Evolutionary conservation across 2,888 invertebrate genomes (phyloP).

Genomic region (Campaea margaritaria): DNA sequence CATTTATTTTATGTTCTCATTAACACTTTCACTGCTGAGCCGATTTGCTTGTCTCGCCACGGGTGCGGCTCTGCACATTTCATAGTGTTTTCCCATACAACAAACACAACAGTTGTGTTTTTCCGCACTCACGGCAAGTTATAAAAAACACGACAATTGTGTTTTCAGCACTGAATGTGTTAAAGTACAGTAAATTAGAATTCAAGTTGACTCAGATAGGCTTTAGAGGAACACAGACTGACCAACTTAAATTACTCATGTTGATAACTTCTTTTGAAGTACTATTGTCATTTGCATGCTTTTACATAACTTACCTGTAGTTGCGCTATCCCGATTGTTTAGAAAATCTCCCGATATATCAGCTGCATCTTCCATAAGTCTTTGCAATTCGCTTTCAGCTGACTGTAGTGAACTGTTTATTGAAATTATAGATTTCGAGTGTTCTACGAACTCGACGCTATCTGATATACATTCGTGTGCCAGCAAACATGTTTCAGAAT

Average conservation of each 20-base stretch:
- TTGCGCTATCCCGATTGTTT: conserved; percentile 52
- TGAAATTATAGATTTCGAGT: conserved; percentile 59
- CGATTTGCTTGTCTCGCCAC: too few relatives aligned
- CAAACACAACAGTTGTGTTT: too few relatives aligned
- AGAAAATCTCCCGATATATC: conserved; percentile 42
- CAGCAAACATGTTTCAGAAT: conserved; percentile 75
- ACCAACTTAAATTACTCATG: too few relatives aligned
- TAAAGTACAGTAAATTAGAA: conserved; percentile 15
- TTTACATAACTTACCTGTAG: conserved; percentile 39
- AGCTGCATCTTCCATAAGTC: conserved; percentile 41
- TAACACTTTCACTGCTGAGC: too few relatives aligned
- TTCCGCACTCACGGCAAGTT: too few relatives aligned
- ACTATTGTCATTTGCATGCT: background rate
- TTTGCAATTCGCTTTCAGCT: conserved; percentile 37
- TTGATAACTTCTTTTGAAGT: too few relatives aligned
- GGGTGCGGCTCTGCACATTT: too few relatives aligned
- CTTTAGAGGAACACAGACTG: too few relatives aligned
- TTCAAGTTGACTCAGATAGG: background rate
- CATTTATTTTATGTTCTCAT: too few relatives aligned
- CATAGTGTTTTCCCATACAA: too few relatives aligned
- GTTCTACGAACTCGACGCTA: conserved; percentile 66
- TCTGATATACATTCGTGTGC: conserved; percentile 68
- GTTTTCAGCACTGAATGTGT: too few relatives aligned
- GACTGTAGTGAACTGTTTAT: conserved; percentile 49
- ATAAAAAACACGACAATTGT: too few relatives aligned